Conservation (phyloP, 1,140 invertebrate species). For the Myzus persicae region DNA sequence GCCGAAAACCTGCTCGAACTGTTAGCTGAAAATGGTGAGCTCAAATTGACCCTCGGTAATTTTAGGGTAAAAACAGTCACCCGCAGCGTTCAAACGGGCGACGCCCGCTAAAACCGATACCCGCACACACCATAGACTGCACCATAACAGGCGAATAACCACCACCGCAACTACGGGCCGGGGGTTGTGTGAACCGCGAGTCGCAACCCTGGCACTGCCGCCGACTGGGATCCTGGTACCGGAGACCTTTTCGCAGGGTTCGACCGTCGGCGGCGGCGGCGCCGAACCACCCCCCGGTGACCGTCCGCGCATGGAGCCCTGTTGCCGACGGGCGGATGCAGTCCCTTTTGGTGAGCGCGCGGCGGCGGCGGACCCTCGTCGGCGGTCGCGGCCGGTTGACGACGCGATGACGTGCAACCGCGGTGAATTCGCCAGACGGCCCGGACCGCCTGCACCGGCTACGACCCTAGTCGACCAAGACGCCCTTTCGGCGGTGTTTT, state of each 20-base stretch:
- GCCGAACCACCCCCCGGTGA: neutral
- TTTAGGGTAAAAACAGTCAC: neutral
- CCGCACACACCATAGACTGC: neutral
- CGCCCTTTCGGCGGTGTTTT: constrained; percentile 33
- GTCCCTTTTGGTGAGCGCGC: constrained; percentile 35
- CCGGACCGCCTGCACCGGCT: neutral
- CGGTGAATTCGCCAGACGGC: neutral
- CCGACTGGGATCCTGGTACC: constrained; percentile 38
- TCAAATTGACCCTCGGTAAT: neutral
- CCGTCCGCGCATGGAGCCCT: neutral
- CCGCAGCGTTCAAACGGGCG: too few relatives aligned
- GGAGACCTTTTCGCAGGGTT: constrained; percentile 56
- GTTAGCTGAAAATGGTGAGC: too few relatives aligned
- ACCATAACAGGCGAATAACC: neutral
- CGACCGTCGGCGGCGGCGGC: neutral
- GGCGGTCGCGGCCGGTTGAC: neutral
- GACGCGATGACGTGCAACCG: neutral
- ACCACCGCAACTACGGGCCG: neutral
- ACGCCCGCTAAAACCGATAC: neutral
- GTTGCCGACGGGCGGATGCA: neutral
- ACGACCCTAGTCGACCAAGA: constrained; percentile 51
- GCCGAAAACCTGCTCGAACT: too few relatives aligned
- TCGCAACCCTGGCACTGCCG: neutral
- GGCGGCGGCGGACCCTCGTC: neutral
- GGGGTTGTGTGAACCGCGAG: neutral